A percentile compares a stretch with the other conserved stretches of the same genome.
These are phyloP conservation scores for Microcaecilia unicolor DNA, from an alignment of 2,797 vertebrate species.

Conservation along the genomic window DNA sequence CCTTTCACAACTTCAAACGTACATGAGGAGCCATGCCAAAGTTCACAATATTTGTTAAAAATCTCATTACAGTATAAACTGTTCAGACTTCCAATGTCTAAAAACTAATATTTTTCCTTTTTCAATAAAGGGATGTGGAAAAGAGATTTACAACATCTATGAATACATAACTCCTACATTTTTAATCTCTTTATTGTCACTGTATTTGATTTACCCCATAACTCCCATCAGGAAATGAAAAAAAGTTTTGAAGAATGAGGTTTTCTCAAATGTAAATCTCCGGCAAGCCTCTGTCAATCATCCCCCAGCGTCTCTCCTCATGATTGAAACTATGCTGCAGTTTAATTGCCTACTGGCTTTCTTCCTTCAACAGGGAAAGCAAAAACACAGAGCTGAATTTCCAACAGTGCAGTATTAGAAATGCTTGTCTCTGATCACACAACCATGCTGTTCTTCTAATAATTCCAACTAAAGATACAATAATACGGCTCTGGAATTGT, in stretches of 20 bases:
- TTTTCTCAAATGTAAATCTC: conserved; percentile 50
- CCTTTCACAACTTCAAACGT: neutral
- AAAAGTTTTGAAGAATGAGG: conserved; percentile 49
- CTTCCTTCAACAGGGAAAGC: neutral
- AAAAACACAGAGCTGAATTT: neutral
- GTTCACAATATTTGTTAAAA: conserved; percentile 23
- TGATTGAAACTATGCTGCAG: conserved; percentile 28
- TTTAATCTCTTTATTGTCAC: conserved; percentile 41
- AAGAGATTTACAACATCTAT: conserved; percentile 46
- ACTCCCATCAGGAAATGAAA: conserved; percentile 41
- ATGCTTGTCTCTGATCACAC: too few species aligned
- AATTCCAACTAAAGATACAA: too few species aligned
- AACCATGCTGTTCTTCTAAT: too few species aligned
- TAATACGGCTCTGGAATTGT: too few species aligned
- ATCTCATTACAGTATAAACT: conserved; percentile 2
- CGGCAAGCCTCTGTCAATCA: conserved; percentile 45
- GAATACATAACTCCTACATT: conserved; percentile 44
- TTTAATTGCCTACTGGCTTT: conserved; percentile 44
- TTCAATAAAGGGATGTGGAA: conserved; percentile 26
- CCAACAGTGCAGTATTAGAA: conserved; percentile 7
- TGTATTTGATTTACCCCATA: conserved; percentile 44
- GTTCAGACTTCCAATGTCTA: conserved; percentile 24
- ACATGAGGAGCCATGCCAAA: conserved; percentile 8
- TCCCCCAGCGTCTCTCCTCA: conserved; percentile 18
- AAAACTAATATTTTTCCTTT: conserved; percentile 25